phyloP scores from a whole-genome alignment of 2,113 vertebrate species.

The Potamarius usumacintae region DNA sequence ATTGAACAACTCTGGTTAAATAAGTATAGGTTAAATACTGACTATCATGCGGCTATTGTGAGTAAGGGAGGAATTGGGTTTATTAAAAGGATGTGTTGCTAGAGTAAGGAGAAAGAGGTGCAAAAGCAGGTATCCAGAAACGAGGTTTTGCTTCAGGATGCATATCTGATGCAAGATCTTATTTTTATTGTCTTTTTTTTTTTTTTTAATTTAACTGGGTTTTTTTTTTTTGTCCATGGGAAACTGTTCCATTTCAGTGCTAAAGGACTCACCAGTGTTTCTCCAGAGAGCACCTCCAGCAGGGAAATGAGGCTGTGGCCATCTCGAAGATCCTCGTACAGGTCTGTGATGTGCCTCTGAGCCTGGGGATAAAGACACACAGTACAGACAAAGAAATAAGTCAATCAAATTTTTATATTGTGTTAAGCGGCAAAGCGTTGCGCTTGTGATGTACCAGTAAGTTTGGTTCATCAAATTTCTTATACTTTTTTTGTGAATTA shows the following conservation, averaged over 20 bases:
- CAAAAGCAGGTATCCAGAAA: constrained; percentile 50
- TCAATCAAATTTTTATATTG: neutral
- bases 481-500: neutral
- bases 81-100: neutral
- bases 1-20: constrained; percentile 5
- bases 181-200: neutral
- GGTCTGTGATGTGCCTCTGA: constrained; percentile 88
- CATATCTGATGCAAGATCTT: neutral
- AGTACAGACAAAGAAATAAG: neutral
- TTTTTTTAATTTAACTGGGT: neutral
- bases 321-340: constrained; percentile 94
- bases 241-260: constrained; percentile 36
- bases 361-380: constrained; percentile 66
- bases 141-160: constrained; percentile 8
- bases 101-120: constrained; percentile 7
- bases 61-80: neutral
- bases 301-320: constrained; percentile 97
- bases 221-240: neutral
- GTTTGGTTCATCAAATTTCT: neutral
- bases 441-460: neutral
- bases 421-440: too few species aligned
- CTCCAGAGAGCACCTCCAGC: constrained; percentile 93
- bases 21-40: constrained; percentile 23
- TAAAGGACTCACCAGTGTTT: constrained; percentile 82
- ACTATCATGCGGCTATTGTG: constrained; percentile 9